Conservation (phyloP, 2,797 vertebrate genomes). For the Characodon lateralis region DNA sequence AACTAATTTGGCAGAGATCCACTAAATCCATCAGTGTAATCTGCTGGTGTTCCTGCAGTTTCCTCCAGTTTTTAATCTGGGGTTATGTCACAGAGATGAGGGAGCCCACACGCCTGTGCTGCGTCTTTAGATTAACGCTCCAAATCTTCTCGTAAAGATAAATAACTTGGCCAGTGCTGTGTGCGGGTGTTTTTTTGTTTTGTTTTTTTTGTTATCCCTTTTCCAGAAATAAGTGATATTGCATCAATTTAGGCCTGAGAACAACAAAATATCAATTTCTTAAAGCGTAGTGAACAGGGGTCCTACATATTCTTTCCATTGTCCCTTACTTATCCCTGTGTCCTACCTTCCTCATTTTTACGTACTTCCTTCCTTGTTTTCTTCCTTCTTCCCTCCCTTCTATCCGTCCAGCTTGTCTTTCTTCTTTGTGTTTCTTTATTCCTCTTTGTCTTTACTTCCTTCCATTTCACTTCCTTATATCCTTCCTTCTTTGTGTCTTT, state of each 20-base stretch:
- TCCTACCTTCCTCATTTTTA: not conserved
- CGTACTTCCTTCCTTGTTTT: not conserved
- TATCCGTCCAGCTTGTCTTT: not conserved
- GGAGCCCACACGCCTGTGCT: slow-evolving; percentile 32
- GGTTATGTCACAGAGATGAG: slow-evolving; percentile 54
- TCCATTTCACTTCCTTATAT: too few species aligned
- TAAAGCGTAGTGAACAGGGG: not conserved
- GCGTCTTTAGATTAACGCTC: slow-evolving; percentile 19
- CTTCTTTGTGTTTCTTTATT: not conserved
- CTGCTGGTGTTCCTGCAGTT: slow-evolving; percentile 34
- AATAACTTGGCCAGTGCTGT: slow-evolving; percentile 17
- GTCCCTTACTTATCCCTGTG: not conserved
- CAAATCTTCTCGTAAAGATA: slow-evolving; percentile 21
- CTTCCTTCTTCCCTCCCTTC: too few species aligned
- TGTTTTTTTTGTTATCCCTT: not conserved
- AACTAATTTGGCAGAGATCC: slow-evolving; percentile 47
- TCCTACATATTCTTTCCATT: not conserved
- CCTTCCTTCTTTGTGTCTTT: too few species aligned
- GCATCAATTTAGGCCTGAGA: not conserved
- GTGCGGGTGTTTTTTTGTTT: slow-evolving; percentile 3
- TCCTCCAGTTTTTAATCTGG: slow-evolving; percentile 61
- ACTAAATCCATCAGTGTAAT: slow-evolving; percentile 64
- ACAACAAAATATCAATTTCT: not conserved
- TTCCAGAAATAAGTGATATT: not conserved
- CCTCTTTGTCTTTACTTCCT: not conserved